Conservation (phyloP, 2,113 vertebrate genomes). For the Mus musculus region GRCm39 chr6:97999001-97999500, state of each 20-base stretch:
- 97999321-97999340: background rate
- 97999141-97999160: slow-evolving; percentile 35
- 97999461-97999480: background rate
- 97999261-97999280: background rate
- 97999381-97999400: background rate
- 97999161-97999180: slow-evolving; percentile 11
- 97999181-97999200: background rate
- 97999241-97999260: background rate
- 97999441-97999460: background rate
- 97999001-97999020: slow-evolving; percentile 73
- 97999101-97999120: slow-evolving; percentile 55
- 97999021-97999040: slow-evolving; percentile 73
- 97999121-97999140: slow-evolving; percentile 35
- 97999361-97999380: background rate
- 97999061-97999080: slow-evolving; percentile 69
- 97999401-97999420: background rate
- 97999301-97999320: background rate
- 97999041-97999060: slow-evolving; percentile 80
- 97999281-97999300: too few species aligned
- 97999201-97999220: background rate
- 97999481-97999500: background rate
- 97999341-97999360: background rate
- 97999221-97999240: background rate
- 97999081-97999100: slow-evolving; percentile 51
- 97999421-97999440: background rate